Base-by-base conservation (phyloP, 1,140 invertebrate species). In the Formica selysi region DNA sequence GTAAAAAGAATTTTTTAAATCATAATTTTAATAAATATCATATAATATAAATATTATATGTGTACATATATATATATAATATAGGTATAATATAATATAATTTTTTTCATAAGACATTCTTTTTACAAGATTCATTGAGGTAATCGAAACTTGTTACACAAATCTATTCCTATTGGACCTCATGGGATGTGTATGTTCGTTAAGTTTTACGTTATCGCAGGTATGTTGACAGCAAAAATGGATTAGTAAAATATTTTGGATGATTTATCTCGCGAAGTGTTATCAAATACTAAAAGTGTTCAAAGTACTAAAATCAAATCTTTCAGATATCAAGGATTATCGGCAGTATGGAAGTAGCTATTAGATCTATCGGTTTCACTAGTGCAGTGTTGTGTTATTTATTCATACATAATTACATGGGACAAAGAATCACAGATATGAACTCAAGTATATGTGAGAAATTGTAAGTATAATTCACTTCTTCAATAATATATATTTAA, bases 111-210 rank as follows among this genome's bases (percentile, higher is more conserved):
- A 0, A 48, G 3, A 13, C 13, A 13, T 48, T 48, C 44, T 48
- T 48, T 48, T 80, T 41, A 32, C 32, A 80, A 80, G 76, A 57
- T 80, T 80, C 5, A 16, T 70, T 68, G 32, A n/a, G 13, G 7
- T 41, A 41, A 19, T 80, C 13, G 44, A 70, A n/a, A 19, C 8
- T 57, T 54, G n/a, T 57, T 32, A 80, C 7, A 70, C 62, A 26
- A 0, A 57, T 29, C 32, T n/a, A 16, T 80, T 68, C 26, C 0
- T 70, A 68, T 0, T 51, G 1, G 76, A 80, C 16, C 10, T 80
- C 13, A 6, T 26, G 3, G 32, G 0, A 38, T 2, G 54, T 68
- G 0, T 80, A 2, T 0, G 54, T 68, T 3, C 3, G 13, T 0
- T 70, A 48, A 68, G 62, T 16, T 2, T 68, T 19, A 41, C 32